phyloP scores from a whole-genome alignment of 2,113 vertebrate species.

The Anseranas semipalmata region DNA sequence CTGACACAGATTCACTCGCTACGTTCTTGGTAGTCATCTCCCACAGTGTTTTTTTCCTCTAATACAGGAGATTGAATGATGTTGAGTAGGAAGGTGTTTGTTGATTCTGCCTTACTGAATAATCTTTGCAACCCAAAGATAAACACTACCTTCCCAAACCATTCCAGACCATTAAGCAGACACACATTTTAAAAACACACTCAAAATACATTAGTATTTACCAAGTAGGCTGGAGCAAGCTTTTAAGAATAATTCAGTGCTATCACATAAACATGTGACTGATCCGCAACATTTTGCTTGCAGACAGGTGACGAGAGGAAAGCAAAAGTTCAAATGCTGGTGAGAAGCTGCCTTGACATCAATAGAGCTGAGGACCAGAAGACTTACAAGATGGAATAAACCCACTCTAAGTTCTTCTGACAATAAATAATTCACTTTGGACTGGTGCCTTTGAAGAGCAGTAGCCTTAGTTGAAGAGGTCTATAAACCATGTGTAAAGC shows the following conservation, averaged over 20 bases:
- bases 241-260: constrained; percentile 7
- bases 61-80: not conserved
- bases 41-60: not conserved
- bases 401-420: not conserved
- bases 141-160: not conserved
- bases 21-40: not conserved
- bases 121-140: not conserved
- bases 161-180: constrained; percentile 52
- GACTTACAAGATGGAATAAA: not conserved
- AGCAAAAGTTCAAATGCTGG: not conserved
- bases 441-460: not conserved
- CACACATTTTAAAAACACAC: not conserved
- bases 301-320: not conserved
- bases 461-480: not conserved
- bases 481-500: not conserved
- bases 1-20: not conserved
- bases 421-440: not conserved
- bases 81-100: not conserved
- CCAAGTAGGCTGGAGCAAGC: constrained; percentile 2
- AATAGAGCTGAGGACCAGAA: not conserved
- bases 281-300: not conserved
- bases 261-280: constrained; percentile 29
- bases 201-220: constrained; percentile 15
- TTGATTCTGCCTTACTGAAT: not conserved
- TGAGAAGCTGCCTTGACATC: not conserved